Base-by-base conservation (phyloP, 2,113 vertebrate species). In the Entosphenus tridentatus region DNA sequence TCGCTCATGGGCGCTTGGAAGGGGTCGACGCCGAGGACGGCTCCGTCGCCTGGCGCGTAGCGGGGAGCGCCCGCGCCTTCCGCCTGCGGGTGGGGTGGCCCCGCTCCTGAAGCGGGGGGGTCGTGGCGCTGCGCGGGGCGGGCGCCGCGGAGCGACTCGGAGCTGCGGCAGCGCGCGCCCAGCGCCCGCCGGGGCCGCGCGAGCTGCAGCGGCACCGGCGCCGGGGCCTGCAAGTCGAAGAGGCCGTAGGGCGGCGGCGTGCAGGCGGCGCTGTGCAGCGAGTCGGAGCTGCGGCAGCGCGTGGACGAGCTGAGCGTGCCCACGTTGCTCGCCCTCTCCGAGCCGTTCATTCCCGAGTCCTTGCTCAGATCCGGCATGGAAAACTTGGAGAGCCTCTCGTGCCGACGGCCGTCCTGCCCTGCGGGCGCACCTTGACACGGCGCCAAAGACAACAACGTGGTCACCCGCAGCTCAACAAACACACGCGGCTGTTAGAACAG, bases 341-440 rank as follows among this genome's bases (percentile, higher is more conserved):
- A 95, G 72, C 91, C 73, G 1, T 93, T 96, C 88, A 97, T 87
- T 56, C 91, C 93, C 0, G 93, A 97, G 81, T 97, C 92, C 78
- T 98, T 96, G 82, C 93, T 98, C 74, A 98, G 80, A 77, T 98
- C 93, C 0, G 93, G 93, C 92, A 98, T 97, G 12, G 93, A 98
- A 75, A 98, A 98, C 12, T 87, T 82, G 67, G 93, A 96, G 21
- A 97, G 85, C 69, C 90, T 88, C 76, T 96, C 92, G 77, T 91
- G 92, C 56, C 85, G 82, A 74, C 85, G 93, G 74, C 86, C 80
- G 8, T 84, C 39, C 5, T 39, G 39, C 5, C 39, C 39, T 39
- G 39, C 39, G 39, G 39, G 39, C 6, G 39, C 39, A 39, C 39
- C 39, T 39, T 39, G 2, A 39, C 39, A 39, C 39, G 39, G 39